phyloP scores from a whole-genome alignment of 2,888 invertebrate genomes.

The Cantharis lateralis region DNA sequence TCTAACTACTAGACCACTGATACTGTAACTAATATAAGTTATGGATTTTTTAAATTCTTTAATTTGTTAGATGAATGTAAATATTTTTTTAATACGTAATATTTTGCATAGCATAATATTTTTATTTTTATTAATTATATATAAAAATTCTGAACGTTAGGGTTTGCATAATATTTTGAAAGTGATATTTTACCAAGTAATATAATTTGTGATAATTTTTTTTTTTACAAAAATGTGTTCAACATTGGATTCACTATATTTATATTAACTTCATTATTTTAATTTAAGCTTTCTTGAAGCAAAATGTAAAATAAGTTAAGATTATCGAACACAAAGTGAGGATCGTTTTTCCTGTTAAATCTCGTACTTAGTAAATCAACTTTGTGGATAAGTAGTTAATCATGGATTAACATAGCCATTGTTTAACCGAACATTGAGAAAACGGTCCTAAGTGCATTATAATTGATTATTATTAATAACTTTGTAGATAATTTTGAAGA shows the following conservation, averaged over 20 bases:
- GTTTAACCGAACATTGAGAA: background rate
- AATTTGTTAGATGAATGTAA: background rate
- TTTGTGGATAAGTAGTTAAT: no score
- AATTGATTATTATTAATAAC: background rate
- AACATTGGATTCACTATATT: background rate
- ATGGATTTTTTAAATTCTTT: background rate
- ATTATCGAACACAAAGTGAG: background rate
- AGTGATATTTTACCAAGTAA: background rate
- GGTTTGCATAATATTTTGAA: background rate
- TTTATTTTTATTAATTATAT: background rate
- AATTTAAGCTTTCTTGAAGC: background rate
- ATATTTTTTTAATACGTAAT: background rate
- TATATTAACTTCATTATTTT: background rate
- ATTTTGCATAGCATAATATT: background rate
- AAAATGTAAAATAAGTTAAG: background rate
- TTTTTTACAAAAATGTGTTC: slow-evolving; percentile 11
- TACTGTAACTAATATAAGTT: background rate
- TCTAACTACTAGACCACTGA: background rate
- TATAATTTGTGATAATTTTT: slow-evolving; percentile 1
- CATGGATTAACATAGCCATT: background rate
- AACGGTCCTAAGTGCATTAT: background rate
- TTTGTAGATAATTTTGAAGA: background rate
- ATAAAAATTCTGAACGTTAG: background rate
- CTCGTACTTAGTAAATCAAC: no score
- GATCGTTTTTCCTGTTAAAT: no score